These are phyloP conservation scores for Thereva unica DNA, from an alignment of 2,888 invertebrate genomes.

Conservation along the genomic window DNA sequence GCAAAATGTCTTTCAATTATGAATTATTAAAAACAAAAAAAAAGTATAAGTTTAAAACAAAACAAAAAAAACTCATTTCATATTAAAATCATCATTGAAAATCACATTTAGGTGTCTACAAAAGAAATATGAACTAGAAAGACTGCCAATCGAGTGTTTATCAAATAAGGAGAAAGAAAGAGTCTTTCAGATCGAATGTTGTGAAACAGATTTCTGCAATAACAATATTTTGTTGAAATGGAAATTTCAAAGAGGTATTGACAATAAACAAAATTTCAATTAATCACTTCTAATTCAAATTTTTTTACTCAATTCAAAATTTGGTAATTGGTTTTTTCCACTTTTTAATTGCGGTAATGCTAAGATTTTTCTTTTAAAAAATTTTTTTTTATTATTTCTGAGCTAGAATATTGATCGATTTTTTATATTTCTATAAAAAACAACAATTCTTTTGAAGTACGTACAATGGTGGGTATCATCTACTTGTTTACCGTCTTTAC, in stretches of 20 bases:
- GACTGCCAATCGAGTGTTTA: slow-evolving; percentile 57
- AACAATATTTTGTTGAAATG: slow-evolving; percentile 56
- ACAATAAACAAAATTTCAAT: background rate
- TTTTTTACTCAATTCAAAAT: slow-evolving; percentile 6
- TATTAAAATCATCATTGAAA: slow-evolving; percentile 9
- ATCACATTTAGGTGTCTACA: slow-evolving; percentile 53
- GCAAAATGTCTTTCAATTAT: no score
- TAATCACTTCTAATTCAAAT: slow-evolving; percentile 11
- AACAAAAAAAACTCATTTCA: background rate
- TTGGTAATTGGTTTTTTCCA: slow-evolving; percentile 25
- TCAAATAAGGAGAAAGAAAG: slow-evolving; percentile 55
- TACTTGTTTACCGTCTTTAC: no score
- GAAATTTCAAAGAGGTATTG: slow-evolving; percentile 56
- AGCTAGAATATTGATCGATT: slow-evolving; percentile 6
- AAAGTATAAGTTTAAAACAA: background rate
- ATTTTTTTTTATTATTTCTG: slow-evolving; percentile 15
- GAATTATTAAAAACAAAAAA: no score
- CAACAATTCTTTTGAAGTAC: no score
- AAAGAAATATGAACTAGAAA: slow-evolving; percentile 57
- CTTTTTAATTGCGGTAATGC: background rate
- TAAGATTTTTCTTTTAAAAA: slow-evolving; percentile 3
- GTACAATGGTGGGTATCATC: no score
- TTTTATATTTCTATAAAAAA: background rate
- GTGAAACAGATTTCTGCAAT: slow-evolving; percentile 59
- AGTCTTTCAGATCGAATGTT: slow-evolving; percentile 57